Percentiles rank a stretch among this genome's conserved stretches.
phyloP scores from a whole-genome alignment of 1,140 invertebrate genomes.

The Conus betulinus region DNA sequence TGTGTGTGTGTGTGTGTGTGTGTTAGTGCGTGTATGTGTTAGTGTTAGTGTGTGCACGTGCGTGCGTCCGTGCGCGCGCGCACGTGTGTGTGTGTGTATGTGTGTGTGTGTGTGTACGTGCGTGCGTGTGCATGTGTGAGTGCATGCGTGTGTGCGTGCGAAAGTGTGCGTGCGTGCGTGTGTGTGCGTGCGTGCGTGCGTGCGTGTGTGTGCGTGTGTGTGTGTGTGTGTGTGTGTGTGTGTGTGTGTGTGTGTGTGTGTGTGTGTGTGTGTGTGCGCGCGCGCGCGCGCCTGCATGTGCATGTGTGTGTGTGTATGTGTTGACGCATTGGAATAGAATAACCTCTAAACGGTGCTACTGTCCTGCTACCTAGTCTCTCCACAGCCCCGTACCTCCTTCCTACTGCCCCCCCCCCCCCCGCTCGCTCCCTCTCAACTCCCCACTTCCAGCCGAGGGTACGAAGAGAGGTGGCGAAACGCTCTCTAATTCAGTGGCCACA shows the following conservation, averaged over 20 bases:
- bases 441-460: not conserved
- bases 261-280: not conserved
- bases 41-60: not conserved
- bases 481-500: slow-evolving; percentile 25
- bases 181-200: not conserved
- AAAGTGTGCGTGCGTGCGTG: not conserved
- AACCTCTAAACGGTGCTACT: too few species aligned
- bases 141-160: not conserved
- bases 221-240: too few species aligned
- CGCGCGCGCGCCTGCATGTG: not conserved
- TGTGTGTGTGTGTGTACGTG: not conserved
- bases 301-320: not conserved
- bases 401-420: too few species aligned
- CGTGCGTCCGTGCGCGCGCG: too few species aligned
- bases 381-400: too few species aligned
- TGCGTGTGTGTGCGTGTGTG: too few species aligned
- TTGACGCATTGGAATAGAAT: not conserved
- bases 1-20: not conserved
- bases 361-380: too few species aligned
- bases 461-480: not conserved
- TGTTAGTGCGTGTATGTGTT: not conserved
- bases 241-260: too few species aligned
- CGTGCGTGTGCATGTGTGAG: not conserved
- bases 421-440: too few species aligned
- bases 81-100: too few species aligned